Conservation (phyloP, 2,888 invertebrate species). For the Neoascia interrupta region DNA sequence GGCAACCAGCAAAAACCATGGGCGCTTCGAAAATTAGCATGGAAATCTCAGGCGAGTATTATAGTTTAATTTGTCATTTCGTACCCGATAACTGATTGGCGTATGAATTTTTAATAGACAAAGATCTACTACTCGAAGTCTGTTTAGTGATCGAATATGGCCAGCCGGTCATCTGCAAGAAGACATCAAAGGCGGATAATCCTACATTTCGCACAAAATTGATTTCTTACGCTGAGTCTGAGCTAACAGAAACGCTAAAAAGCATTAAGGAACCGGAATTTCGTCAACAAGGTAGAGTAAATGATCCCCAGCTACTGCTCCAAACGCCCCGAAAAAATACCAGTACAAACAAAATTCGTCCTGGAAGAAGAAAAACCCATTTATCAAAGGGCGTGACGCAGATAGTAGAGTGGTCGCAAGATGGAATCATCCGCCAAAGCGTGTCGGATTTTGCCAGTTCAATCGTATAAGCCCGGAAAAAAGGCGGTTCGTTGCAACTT, state of each 20-base stretch:
- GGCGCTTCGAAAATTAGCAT: slow-evolving; percentile 7
- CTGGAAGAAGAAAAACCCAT: slow-evolving; percentile 23
- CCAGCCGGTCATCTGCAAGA: no score
- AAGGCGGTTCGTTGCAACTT: not conserved
- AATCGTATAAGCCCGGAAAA: slow-evolving; percentile 9
- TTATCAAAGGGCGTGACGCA: slow-evolving; percentile 18
- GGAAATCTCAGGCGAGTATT: slow-evolving; percentile 36
- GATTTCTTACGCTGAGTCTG: slow-evolving; percentile 8
- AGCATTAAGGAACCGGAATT: slow-evolving; percentile 14
- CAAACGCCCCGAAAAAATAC: slow-evolving; percentile 66
- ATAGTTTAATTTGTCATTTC: slow-evolving; percentile 29
- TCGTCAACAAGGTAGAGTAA: not conserved
- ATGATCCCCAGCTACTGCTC: slow-evolving; percentile 71
- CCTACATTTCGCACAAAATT: slow-evolving; percentile 12
- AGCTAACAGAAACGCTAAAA: slow-evolving; percentile 8
- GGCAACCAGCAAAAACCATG: slow-evolving; percentile 6
- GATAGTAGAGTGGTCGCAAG: slow-evolving; percentile 23
- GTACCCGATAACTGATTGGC: slow-evolving; percentile 30
- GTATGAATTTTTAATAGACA: slow-evolving; percentile 27
- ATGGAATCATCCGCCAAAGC: slow-evolving; percentile 3
- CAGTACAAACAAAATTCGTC: slow-evolving; percentile 11
- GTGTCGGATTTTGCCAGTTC: slow-evolving; percentile 4
- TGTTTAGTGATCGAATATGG: slow-evolving; percentile 21
- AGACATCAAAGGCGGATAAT: slow-evolving; percentile 5
- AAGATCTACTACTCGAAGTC: slow-evolving; percentile 21